A percentile compares a stretch with the other conserved stretches of the same genome.
These are phyloP conservation scores for Hiodon tergisus DNA, from an alignment of 2,113 vertebrate genomes.

Conservation along the genomic window DNA sequence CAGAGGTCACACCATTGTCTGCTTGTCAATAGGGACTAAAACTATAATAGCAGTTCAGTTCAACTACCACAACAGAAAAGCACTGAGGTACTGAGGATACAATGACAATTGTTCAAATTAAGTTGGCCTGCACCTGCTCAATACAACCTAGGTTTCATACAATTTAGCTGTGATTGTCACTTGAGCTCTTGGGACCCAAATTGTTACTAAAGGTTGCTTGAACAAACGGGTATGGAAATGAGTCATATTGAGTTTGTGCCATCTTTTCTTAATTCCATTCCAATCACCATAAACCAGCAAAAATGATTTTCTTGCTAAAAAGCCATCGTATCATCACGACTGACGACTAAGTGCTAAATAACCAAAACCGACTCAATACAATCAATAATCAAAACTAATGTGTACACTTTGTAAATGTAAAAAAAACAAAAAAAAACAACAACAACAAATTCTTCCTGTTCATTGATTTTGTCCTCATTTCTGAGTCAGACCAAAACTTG, in stretches of 20 bases:
- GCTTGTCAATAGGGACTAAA: constrained; percentile 2
- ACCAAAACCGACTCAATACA: constrained; percentile 46
- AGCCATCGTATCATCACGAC: constrained; percentile 44
- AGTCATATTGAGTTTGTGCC: background rate
- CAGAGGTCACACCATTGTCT: constrained; percentile 42
- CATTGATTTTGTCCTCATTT: no score
- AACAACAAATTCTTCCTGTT: no score
- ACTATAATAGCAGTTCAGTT: constrained; percentile 32
- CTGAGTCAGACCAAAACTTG: background rate
- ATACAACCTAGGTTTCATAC: constrained; percentile 29
- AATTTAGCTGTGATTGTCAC: constrained; percentile 51
- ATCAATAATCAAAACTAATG: constrained; percentile 38
- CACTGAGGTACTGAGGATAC: background rate
- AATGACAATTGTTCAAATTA: constrained; percentile 28
- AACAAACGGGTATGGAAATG: constrained; percentile 31
- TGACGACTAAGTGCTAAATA: constrained; percentile 63
- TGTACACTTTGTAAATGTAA: constrained; percentile 58
- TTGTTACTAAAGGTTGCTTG: constrained; percentile 27
- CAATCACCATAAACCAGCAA: constrained; percentile 1
- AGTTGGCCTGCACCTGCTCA: constrained; percentile 38
- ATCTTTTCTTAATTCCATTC: constrained; percentile 36
- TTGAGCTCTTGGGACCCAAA: constrained; percentile 38
- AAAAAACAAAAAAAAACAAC: constrained; percentile 49
- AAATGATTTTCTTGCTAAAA: constrained; percentile 38
- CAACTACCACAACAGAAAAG: background rate